phyloP scores from a whole-genome alignment of 92 coral and sea anemone genomes.

The Palythoa heliodiscus region DNA sequence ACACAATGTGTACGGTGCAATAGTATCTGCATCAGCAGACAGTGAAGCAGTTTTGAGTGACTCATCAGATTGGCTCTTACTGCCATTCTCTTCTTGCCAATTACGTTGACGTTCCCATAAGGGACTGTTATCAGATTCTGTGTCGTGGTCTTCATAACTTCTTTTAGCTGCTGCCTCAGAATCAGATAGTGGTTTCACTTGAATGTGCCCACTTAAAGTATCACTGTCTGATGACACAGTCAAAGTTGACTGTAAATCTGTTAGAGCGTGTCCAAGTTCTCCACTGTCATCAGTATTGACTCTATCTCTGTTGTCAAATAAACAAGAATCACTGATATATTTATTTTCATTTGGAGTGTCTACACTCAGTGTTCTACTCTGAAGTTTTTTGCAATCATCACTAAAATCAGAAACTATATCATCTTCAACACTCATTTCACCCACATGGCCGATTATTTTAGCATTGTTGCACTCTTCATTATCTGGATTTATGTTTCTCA shows the following conservation, averaged over 20 bases:
- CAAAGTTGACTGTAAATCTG: constrained; percentile 36
- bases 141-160: not conserved
- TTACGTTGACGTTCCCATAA: constrained; percentile 29
- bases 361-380: not conserved
- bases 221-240: constrained; percentile 30
- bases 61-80: not conserved
- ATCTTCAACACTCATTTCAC: not conserved
- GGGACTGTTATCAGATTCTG: constrained; percentile 4
- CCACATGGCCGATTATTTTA: not conserved
- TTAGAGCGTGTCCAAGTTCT: constrained; percentile 26
- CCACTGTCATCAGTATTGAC: not conserved
- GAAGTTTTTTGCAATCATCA: not conserved
- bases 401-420: not conserved
- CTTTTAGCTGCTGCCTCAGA: not conserved
- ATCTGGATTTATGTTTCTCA: not conserved
- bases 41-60: not conserved
- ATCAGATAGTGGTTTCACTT: constrained; percentile 17
- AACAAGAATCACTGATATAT: constrained; percentile 3
- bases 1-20: constrained; percentile 9
- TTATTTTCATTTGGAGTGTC: not conserved
- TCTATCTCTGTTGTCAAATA: not conserved
- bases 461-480: not conserved
- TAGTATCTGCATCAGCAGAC: not conserved
- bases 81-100: constrained; percentile 2
- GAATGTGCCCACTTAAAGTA: constrained; percentile 8